A percentile compares a stretch with the other conserved stretches of the same genome.
Evolutionary conservation across 2,113 vertebrate genomes (phyloP).

Genomic region (Daboia siamensis): DNA sequence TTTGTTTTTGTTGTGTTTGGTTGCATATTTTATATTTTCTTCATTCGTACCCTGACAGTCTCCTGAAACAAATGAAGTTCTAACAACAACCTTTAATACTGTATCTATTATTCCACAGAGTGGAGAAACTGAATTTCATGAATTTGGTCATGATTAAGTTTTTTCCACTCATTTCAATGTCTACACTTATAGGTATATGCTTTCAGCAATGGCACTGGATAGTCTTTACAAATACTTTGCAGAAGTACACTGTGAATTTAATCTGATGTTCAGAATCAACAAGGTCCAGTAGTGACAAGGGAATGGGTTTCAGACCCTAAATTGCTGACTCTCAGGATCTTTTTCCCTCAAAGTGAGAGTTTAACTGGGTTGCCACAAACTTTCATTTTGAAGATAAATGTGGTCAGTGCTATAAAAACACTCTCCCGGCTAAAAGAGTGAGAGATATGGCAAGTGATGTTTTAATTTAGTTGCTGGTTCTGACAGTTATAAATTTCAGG

Average conservation of each 20-base stretch:
- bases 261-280: neutral
- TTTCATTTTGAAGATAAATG: conserved; percentile 27
- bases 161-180: neutral
- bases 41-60: neutral
- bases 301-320: neutral
- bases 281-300: neutral
- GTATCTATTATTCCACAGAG: neutral
- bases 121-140: neutral
- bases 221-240: neutral
- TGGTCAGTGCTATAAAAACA: neutral
- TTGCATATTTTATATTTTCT: neutral
- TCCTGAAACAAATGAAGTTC: neutral
- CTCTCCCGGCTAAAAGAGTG: conserved; percentile 1
- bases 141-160: no score
- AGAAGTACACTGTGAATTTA: neutral
- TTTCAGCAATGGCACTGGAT: neutral
- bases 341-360: conserved; percentile 5
- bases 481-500: conserved; percentile 17
- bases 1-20: neutral
- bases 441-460: neutral
- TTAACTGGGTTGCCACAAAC: neutral
- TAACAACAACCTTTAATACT: neutral
- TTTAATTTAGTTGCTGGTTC: conserved; percentile 9
- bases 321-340: neutral
- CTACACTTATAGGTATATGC: neutral